Conservation (phyloP, 37 sponge, comb jelly and placozoan genomes). For the Spongilla lacustris region DNA sequence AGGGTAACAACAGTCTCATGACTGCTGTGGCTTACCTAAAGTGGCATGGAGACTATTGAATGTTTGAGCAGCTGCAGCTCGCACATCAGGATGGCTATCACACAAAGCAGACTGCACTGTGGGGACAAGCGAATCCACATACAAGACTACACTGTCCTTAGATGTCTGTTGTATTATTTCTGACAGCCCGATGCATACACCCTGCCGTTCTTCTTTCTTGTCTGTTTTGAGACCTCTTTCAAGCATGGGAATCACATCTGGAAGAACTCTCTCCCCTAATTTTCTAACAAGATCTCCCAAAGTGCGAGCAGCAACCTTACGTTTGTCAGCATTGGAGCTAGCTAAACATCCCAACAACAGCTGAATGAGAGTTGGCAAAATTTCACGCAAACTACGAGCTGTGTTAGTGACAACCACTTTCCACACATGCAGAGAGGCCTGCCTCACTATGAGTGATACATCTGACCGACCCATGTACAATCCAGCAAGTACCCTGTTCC, state of each 20-base stretch:
- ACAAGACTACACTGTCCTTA: conserved; percentile 74
- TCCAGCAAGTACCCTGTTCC: conserved; percentile 95
- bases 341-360: conserved; percentile 86
- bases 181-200: conserved; percentile 96
- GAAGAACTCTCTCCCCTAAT: conserved; percentile 93
- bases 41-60: conserved; percentile 89
- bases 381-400: conserved; percentile 91
- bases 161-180: conserved; percentile 93
- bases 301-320: conserved; percentile 91
- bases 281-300: conserved; percentile 96
- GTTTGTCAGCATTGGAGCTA: conserved; percentile 82
- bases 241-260: conserved; percentile 96
- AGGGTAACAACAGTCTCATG: neutral
- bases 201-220: conserved; percentile 82
- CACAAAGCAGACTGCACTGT: conserved; percentile 80
- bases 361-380: conserved; percentile 86
- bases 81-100: conserved; percentile 80
- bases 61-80: conserved; percentile 92
- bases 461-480: conserved; percentile 99
- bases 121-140: conserved; percentile 82
- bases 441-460: conserved; percentile 92
- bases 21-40: conserved; percentile 62
- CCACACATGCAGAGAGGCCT: conserved; percentile 97
- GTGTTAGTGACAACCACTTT: conserved; percentile 98
- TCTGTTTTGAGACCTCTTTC: conserved; percentile 71